A percentile compares a stretch with the other conserved stretches of the same genome.
Evolutionary conservation across 2,113 vertebrate genomes (phyloP).

Genomic region (Rhegmatorhina hoffmannsi): DNA sequence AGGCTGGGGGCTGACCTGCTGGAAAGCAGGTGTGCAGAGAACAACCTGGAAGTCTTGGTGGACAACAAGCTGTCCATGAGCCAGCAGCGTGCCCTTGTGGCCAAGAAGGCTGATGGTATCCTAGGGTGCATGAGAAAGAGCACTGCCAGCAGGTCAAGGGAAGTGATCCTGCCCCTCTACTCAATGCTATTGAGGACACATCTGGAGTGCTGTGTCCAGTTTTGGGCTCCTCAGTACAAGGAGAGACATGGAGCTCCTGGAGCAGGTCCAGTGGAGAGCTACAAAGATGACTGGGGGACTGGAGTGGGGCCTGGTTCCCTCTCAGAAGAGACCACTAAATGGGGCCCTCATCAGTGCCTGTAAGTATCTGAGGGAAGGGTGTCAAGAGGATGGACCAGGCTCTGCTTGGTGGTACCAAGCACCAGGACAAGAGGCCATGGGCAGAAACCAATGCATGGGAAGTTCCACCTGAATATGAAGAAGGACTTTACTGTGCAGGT

Average conservation of each 20-base stretch:
- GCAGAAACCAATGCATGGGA: not conserved
- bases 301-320: too few species aligned
- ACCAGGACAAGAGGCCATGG: not conserved
- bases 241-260: too few species aligned
- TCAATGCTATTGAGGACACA: not conserved
- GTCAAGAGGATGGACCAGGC: not conserved
- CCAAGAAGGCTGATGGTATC: not conserved
- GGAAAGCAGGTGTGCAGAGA: not conserved
- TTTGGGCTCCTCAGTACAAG: too few species aligned
- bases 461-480: not conserved
- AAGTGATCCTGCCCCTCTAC: not conserved
- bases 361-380: not conserved
- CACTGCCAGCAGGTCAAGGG: not conserved
- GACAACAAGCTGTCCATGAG: not conserved
- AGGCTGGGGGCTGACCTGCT: not conserved
- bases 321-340: not conserved
- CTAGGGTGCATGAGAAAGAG: not conserved
- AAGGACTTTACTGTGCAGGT: not conserved
- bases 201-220: too few species aligned
- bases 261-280: too few species aligned
- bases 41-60: not conserved
- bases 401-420: not conserved
- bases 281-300: too few species aligned
- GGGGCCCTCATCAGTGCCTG: not conserved
- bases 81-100: not conserved